Evolutionary conservation across 2,888 invertebrate species (phyloP).

Genomic region (Nomada fucata): DNA sequence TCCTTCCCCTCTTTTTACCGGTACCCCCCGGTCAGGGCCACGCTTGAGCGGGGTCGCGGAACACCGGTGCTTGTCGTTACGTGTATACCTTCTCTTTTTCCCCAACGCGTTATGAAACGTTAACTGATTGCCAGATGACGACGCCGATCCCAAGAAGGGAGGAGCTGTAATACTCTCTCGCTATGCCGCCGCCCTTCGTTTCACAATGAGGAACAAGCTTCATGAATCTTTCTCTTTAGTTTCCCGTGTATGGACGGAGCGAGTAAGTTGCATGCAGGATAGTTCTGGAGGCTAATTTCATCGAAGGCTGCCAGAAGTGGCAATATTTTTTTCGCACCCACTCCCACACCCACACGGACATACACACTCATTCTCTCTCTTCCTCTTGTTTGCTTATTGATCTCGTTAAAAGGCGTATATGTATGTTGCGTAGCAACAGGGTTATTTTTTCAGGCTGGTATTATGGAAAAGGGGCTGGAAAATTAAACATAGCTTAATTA

Average conservation of each 20-base stretch:
- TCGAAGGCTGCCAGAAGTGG: background rate
- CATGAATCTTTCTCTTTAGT: constrained; percentile 17
- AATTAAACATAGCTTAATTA: background rate
- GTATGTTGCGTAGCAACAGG: background rate
- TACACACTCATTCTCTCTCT: background rate
- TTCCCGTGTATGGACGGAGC: background rate
- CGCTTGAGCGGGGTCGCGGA: constrained; percentile 36
- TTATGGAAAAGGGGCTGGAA: too few relatives aligned
- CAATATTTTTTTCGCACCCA: background rate
- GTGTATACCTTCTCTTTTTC: background rate
- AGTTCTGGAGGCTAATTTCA: background rate
- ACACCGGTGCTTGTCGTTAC: constrained; percentile 20
- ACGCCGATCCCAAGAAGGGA: constrained; percentile 59
- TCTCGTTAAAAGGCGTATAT: background rate
- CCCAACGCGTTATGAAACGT: background rate
- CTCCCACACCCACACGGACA: too few relatives aligned
- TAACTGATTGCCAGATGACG: constrained; percentile 9
- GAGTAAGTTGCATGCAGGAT: background rate
- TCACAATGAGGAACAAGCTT: constrained; percentile 24
- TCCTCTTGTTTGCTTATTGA: background rate
- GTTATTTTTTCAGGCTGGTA: background rate
- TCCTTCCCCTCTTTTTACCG: constrained; percentile 64
- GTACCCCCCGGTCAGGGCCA: constrained; percentile 52
- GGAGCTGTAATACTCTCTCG: constrained; percentile 65
- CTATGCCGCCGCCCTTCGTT: constrained; percentile 70